Conservation (phyloP, 2,888 invertebrate species). For the Epinotia nisella region DNA sequence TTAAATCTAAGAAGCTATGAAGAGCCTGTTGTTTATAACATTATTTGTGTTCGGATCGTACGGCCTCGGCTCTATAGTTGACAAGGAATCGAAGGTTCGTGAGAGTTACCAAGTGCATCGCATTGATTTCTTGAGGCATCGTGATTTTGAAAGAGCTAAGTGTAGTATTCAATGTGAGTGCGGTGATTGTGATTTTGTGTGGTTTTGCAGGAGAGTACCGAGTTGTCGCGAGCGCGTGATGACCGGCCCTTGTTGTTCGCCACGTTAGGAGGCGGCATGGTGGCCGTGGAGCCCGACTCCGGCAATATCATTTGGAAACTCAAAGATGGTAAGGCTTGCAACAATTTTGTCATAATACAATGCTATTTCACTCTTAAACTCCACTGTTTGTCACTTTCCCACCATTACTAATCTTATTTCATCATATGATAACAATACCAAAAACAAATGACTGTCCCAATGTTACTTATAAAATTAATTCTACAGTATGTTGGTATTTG, state of each 20-base stretch:
- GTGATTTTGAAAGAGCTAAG: constrained; percentile 25
- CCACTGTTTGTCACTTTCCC: background rate
- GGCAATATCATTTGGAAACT: constrained; percentile 96
- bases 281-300: constrained; percentile 93
- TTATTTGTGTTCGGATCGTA: constrained; percentile 67
- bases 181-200: constrained; percentile 45
- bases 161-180: constrained; percentile 49
- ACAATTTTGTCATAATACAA: background rate
- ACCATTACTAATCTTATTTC: constrained; percentile 11
- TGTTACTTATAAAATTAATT: background rate
- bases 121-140: constrained; percentile 51
- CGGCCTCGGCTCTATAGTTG: constrained; percentile 65
- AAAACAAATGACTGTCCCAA: background rate
- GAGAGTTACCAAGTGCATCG: constrained; percentile 57
- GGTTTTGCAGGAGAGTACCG: constrained; percentile 84
- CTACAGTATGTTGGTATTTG: background rate
- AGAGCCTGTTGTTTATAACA: constrained; percentile 65
- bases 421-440: background rate
- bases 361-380: background rate
- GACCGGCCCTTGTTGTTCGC: constrained; percentile 93
- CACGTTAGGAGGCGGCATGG: constrained; percentile 96
- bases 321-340: constrained; percentile 89
- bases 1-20: constrained; percentile 52
- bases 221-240: constrained; percentile 87
- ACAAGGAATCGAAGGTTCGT: constrained; percentile 72